A percentile compares a stretch with the other conserved stretches of the same genome.
Evolutionary conservation across 2,113 vertebrate genomes (phyloP).

Genomic region (Trichechus manatus): DNA sequence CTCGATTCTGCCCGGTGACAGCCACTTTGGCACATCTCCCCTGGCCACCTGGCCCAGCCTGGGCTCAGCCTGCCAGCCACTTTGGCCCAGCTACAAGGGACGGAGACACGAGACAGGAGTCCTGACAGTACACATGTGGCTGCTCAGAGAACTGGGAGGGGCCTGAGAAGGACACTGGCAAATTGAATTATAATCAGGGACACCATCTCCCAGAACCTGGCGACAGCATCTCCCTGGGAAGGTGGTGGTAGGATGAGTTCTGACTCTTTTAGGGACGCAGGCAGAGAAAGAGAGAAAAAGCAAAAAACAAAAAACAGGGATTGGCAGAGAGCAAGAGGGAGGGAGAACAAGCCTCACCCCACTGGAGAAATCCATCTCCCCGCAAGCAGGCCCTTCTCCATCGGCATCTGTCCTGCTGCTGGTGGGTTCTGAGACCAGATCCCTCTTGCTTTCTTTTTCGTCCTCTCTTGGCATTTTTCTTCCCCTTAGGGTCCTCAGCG

Average conservation of each 20-base stretch:
- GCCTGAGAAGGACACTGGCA: background rate
- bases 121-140: background rate
- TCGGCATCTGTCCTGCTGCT: conserved; percentile 25
- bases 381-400: background rate
- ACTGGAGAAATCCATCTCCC: background rate
- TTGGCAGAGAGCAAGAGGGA: background rate
- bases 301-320: no score
- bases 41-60: background rate
- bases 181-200: conserved; percentile 24
- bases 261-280: background rate
- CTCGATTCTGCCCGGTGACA: background rate
- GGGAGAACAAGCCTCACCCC: background rate
- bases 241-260: background rate
- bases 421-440: conserved; percentile 44
- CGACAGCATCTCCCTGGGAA: background rate
- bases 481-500: conserved; percentile 64
- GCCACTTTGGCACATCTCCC: background rate
- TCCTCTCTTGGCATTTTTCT: conserved; percentile 67
- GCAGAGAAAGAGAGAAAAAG: no score
- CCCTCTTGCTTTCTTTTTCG: conserved; percentile 48
- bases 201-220: conserved; percentile 12
- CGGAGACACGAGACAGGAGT: background rate
- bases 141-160: background rate
- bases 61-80: background rate
- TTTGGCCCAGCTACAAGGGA: background rate